A percentile compares a stretch with the other conserved stretches of the same genome.
Conservation (phyloP, 1,140 invertebrate genomes). For the Pygmarrhopalites habei region DNA sequence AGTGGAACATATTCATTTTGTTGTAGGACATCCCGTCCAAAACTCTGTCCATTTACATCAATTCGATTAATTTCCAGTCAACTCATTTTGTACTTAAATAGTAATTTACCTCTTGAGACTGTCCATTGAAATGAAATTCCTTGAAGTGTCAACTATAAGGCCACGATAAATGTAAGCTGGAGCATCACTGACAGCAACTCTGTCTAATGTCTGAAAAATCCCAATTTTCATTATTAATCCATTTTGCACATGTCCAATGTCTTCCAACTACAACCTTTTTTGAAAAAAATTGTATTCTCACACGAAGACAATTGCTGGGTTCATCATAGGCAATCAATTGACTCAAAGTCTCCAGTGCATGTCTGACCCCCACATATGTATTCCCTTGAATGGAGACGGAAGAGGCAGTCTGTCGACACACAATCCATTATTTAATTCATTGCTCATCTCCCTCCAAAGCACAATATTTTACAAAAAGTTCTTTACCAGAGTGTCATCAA, state of each 20-base stretch:
- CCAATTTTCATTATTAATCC: background rate
- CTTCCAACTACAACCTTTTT: background rate
- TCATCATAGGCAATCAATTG: slow-evolving; percentile 55
- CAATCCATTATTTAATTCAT: background rate
- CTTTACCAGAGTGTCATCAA: slow-evolving; percentile 20
- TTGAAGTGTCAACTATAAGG: slow-evolving; percentile 65
- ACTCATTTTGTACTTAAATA: too few species aligned
- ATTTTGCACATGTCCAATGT: background rate
- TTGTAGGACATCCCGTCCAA: slow-evolving; percentile 71
- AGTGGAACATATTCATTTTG: slow-evolving; percentile 79
- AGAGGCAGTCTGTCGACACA: slow-evolving; percentile 40
- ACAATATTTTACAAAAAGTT: too few species aligned
- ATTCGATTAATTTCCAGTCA: too few species aligned
- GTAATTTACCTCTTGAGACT: slow-evolving; percentile 62
- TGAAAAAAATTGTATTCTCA: background rate
- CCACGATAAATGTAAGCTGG: slow-evolving; percentile 69
- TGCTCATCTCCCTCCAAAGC: background rate
- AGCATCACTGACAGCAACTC: slow-evolving; percentile 56
- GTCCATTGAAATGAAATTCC: slow-evolving; percentile 62
- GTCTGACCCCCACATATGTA: slow-evolving; percentile 64
- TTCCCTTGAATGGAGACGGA: slow-evolving; percentile 54
- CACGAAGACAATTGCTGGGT: slow-evolving; percentile 17
- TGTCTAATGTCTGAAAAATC: slow-evolving; percentile 50
- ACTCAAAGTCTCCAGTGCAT: slow-evolving; percentile 66
- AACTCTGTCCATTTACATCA: too few species aligned